Evolutionary conservation across 2,113 vertebrate genomes (phyloP).

Genomic region (Stigmatopora nigra): DNA sequence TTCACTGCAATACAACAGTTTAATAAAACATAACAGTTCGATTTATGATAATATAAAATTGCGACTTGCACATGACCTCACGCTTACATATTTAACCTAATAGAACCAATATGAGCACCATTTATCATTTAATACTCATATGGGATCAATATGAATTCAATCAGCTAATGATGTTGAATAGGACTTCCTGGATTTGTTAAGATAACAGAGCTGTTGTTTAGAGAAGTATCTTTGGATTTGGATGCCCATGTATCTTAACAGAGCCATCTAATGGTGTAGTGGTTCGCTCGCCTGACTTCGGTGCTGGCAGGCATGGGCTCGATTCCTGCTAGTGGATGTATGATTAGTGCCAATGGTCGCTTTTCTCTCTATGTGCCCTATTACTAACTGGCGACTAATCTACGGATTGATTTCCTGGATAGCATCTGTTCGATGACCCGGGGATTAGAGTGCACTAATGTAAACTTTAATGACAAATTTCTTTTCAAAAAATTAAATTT

Average conservation of each 20-base stretch:
- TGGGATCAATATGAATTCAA: constrained; percentile 66
- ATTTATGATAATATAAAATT: constrained; percentile 60
- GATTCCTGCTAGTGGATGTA: too few species aligned
- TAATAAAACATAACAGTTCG: constrained; percentile 63
- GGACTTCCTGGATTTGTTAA: constrained; percentile 58
- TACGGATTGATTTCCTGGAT: too few species aligned
- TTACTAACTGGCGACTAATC: too few species aligned
- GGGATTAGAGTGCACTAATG: too few species aligned
- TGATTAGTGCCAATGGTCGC: too few species aligned
- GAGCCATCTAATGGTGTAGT: neutral
- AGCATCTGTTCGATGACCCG: too few species aligned
- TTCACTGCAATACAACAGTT: constrained; percentile 40
- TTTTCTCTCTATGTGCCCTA: too few species aligned
- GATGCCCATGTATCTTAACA: constrained; percentile 3
- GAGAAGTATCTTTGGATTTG: constrained; percentile 21
- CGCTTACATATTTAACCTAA: constrained; percentile 65
- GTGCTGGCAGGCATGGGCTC: too few species aligned
- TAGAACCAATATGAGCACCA: constrained; percentile 65
- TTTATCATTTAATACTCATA: constrained; percentile 70
- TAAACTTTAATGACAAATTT: too few species aligned
- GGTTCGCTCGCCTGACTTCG: too few species aligned
- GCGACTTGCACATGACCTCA: constrained; percentile 51
- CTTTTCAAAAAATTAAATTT: too few species aligned
- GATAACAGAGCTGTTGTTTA: constrained; percentile 31
- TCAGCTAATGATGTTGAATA: constrained; percentile 62